A percentile compares a stretch with the other conserved stretches of the same genome.
These are phyloP conservation scores for Chrysogorgia sp. DNA, from an alignment of 92 coral and sea anemone species.

Conservation along the genomic window DNA sequence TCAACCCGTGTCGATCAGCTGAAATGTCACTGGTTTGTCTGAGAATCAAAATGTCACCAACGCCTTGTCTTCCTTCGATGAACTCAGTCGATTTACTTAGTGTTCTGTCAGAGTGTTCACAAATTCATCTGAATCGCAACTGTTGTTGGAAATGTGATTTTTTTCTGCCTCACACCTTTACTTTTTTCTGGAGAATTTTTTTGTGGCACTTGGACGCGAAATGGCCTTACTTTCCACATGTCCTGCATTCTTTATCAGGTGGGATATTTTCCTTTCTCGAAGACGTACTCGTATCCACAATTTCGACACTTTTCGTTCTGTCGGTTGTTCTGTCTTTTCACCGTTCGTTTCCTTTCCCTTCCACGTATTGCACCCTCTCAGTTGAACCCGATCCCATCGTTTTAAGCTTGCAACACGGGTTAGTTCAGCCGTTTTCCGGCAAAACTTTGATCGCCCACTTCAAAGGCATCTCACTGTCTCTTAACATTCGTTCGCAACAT, in stretches of 20 bases:
- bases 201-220: not conserved
- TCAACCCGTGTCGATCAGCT: constrained; percentile 2
- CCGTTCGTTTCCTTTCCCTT: not conserved
- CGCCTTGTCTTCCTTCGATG: not conserved
- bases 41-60: not conserved
- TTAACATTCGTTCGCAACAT: not conserved
- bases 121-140: not conserved
- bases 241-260: not conserved
- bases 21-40: not conserved
- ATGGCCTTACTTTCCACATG: not conserved
- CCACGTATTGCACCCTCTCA: not conserved
- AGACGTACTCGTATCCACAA: constrained; percentile 4
- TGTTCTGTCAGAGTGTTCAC: not conserved
- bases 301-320: not conserved
- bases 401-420: not conserved
- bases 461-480: not conserved
- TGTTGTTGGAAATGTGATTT: not conserved
- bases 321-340: too few relatives aligned
- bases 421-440: not conserved
- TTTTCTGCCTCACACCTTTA: not conserved
- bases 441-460: not conserved
- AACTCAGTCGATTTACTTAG: not conserved
- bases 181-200: not conserved
- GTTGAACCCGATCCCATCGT: not conserved
- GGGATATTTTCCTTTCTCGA: constrained; percentile 1